Evolutionary conservation across 2,113 vertebrate species (phyloP).

Genomic region (Stegostoma tigrinum): DNA sequence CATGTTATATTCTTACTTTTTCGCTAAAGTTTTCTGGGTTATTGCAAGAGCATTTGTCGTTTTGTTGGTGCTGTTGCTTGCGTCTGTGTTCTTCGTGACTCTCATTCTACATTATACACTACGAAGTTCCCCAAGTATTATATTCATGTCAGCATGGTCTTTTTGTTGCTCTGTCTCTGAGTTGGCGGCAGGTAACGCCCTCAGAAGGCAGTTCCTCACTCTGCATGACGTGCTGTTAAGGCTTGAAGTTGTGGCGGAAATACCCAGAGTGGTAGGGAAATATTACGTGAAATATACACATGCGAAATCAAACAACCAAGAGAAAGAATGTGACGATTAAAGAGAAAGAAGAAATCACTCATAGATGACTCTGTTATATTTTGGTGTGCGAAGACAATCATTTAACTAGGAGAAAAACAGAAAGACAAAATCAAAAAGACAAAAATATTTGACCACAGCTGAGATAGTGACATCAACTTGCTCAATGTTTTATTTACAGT

Average conservation of each 20-base stretch:
- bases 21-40: too few species aligned
- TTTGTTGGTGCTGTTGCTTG: not conserved
- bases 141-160: conserved; percentile 5
- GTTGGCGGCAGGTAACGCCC: not conserved
- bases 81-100: not conserved
- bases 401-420: not conserved
- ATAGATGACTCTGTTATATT: not conserved
- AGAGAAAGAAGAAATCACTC: not conserved
- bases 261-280: too few species aligned
- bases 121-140: not conserved
- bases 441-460: not conserved
- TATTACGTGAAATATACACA: not conserved
- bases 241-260: not conserved
- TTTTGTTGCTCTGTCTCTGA: not conserved
- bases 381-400: too few species aligned
- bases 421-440: not conserved
- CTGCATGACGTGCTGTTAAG: not conserved
- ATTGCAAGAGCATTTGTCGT: not conserved
- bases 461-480: not conserved
- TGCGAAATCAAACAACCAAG: not conserved
- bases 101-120: not conserved
- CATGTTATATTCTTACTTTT: not conserved
- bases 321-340: not conserved
- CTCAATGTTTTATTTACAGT: not conserved
- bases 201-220: not conserved